Percentiles rank a stretch among this genome's conserved stretches.
Conservation (phyloP, 2,888 invertebrate genomes). For the Pandemis cinnamomeana region DNA sequence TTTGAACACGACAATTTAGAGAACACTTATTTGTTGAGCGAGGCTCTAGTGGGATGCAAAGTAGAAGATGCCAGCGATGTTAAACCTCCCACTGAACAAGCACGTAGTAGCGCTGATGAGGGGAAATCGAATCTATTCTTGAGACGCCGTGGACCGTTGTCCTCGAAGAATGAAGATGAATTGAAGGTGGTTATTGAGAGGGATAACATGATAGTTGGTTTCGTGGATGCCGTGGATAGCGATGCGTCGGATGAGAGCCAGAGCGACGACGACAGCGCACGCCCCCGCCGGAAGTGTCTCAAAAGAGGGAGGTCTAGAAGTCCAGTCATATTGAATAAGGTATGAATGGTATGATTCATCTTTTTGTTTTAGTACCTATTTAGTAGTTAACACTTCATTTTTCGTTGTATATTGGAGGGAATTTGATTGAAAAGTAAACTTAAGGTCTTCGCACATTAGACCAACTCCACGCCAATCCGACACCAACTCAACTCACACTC, state of each 20-base stretch:
- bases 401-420: too few relatives aligned
- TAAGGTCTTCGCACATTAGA: too few relatives aligned
- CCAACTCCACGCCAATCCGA: too few relatives aligned
- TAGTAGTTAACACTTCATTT: too few relatives aligned
- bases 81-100: neutral
- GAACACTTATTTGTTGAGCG: constrained; percentile 48
- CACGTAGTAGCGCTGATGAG: constrained; percentile 21
- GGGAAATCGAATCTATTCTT: constrained; percentile 57
- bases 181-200: constrained; percentile 77
- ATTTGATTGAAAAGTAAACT: too few relatives aligned
- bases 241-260: constrained; percentile 72
- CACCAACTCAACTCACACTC: too few relatives aligned
- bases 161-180: constrained; percentile 66
- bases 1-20: constrained; percentile 69
- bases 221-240: constrained; percentile 73
- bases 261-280: constrained; percentile 62
- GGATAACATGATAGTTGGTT: constrained; percentile 79
- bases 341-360: constrained; percentile 44
- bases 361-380: neutral
- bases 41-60: constrained; percentile 45
- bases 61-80: constrained; percentile 20
- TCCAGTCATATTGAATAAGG: constrained; percentile 65
- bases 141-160: constrained; percentile 61
- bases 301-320: constrained; percentile 68
- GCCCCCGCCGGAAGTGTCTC: constrained; percentile 56